Evolutionary conservation across 2,888 invertebrate species (phyloP), one percentile per base, ranked within the genome.

Genomic region (Hipparchia sbordonii): DNA sequence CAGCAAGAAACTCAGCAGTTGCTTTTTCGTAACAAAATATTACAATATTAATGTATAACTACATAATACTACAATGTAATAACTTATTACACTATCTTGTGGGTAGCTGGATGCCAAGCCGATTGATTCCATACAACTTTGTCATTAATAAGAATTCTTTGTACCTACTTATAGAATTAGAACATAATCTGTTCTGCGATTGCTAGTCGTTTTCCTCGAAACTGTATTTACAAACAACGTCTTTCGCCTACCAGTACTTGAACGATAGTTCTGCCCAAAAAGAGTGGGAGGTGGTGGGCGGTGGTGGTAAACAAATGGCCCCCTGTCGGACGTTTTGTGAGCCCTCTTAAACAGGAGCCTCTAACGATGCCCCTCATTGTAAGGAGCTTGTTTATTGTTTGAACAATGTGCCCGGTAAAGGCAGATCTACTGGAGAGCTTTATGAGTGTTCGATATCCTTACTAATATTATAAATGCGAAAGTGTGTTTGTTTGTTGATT

Each of bases 271-370:
- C 57, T 57, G 57, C 45, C 62, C 70, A 57, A 48, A 69, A 54
- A 52, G 61, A 67, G 72, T 74, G 65, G 68, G 72, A 68, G 74
- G 70, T 60, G 23, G 72, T 71, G 23, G 70, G 70, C 72, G 74
- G 63, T 56, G 52, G 70, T 67, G 70, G 74, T 72, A 69, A 74
- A 74, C 74, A 74, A 74, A 74, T 72, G 72, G 72, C 57, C 39
- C 13, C 52, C 68, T 71, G 74, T 72, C 67, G 59, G 67, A 48
- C 59, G 59, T 62, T 72, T 71, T 70, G 67, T 68, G 70, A 72
- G 70, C 57, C 54, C 63, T 63, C 67, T 65, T 67, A 56, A 60
- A 74, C 74, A 71, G 65, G 60, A 68, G 65, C 69, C 69, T 57
- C 68, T 57, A 71, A 74, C 71, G 69, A 74, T 71, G 71, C 66